phyloP scores from a whole-genome alignment of 2,888 invertebrate genomes.

The Harpalus rubripes region DNA sequence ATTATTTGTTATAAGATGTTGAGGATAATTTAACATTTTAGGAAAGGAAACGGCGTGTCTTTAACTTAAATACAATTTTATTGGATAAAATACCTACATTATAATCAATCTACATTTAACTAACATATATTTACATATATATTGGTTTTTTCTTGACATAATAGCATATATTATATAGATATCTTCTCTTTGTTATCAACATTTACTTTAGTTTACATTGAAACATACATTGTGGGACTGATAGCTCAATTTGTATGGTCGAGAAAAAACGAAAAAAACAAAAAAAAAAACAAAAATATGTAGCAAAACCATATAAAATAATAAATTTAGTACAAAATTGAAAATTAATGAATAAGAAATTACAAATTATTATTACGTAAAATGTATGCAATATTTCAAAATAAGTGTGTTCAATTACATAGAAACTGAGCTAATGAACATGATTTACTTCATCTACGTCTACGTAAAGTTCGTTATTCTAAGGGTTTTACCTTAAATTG shows the following conservation, averaged over 20 bases:
- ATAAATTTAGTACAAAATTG: not conserved
- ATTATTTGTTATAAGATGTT: too few relatives aligned
- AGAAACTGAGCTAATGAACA: conserved; percentile 61
- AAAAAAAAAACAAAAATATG: not conserved
- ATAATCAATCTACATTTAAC: conserved; percentile 60
- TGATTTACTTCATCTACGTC: conserved; percentile 55
- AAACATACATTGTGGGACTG: conserved; percentile 61
- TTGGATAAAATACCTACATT: conserved; percentile 65
- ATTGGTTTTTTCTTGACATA: conserved; percentile 57
- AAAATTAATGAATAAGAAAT: not conserved
- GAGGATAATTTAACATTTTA: too few relatives aligned
- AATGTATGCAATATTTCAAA: not conserved
- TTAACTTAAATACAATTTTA: conserved; percentile 66
- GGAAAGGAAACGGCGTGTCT: not conserved
- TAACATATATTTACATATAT: conserved; percentile 66
- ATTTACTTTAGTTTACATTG: conserved; percentile 65
- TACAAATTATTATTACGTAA: not conserved
- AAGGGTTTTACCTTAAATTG: conserved; percentile 59
- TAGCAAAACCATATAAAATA: not conserved
- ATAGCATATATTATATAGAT: conserved; percentile 66
- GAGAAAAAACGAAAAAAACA: not conserved
- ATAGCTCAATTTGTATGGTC: conserved; percentile 61
- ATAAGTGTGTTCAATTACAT: conserved; percentile 21
- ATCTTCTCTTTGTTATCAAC: conserved; percentile 62
- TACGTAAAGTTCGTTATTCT: conserved; percentile 63